Evolutionary conservation across 1,140 invertebrate genomes (phyloP).

Genomic region (Epicauta chinensis): DNA sequence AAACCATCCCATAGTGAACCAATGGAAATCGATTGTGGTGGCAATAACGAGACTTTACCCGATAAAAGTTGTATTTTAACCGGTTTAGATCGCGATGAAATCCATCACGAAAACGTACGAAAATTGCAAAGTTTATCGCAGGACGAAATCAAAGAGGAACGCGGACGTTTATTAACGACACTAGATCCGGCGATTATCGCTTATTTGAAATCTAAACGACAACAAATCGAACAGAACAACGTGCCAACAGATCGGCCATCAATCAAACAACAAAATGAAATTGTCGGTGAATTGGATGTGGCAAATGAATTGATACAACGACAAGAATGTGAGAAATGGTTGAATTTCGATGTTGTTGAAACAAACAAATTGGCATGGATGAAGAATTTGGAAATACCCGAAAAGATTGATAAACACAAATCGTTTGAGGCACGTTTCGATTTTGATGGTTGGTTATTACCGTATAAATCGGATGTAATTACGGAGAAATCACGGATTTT

Average conservation of each 20-base stretch:
- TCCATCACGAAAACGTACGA: conserved; percentile 69
- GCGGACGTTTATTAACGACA: conserved; percentile 55
- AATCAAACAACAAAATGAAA: conserved; percentile 34
- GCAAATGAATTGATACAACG: conserved; percentile 51
- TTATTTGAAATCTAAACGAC: conserved; percentile 54
- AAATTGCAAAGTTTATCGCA: conserved; percentile 61
- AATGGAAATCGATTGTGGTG: conserved; percentile 13
- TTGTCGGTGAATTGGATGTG: conserved; percentile 30
- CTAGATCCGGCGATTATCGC: conserved; percentile 61
- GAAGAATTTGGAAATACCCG: conserved; percentile 54
- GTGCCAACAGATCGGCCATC: conserved; percentile 22
- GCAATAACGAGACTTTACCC: conserved; percentile 19
- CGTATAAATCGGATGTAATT: conserved; percentile 56
- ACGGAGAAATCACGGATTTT: conserved; percentile 57
- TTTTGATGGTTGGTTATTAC: conserved; percentile 61
- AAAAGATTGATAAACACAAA: conserved; percentile 44
- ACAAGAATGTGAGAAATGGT: conserved; percentile 61
- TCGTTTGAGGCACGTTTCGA: conserved; percentile 67
- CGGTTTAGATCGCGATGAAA: conserved; percentile 50
- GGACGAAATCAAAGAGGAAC: conserved; percentile 70
- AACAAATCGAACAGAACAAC: conserved; percentile 14
- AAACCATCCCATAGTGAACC: conserved; percentile 17
- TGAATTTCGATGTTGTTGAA: conserved; percentile 77
- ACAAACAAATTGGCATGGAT: conserved; percentile 83
- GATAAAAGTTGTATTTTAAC: conserved; percentile 49